These are phyloP conservation scores for Galago senegalensis DNA, from an alignment of 2,797 vertebrate genomes.

Conservation along the genomic window DNA sequence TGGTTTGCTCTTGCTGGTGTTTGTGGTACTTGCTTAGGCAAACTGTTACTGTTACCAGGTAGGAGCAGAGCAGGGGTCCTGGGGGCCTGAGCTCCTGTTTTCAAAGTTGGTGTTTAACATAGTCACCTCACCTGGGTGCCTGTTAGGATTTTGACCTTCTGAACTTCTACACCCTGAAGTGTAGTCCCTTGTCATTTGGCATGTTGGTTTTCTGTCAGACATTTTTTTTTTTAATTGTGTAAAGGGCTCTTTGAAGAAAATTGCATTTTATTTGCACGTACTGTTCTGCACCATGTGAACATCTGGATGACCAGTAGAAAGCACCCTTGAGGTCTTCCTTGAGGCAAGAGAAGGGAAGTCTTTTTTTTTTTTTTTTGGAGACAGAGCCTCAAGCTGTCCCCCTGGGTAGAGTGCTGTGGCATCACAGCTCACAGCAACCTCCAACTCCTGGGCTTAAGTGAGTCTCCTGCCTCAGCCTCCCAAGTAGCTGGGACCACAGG, in stretches of 20 bases:
- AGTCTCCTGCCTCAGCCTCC: too few relatives aligned
- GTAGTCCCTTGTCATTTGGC: background rate
- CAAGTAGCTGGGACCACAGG: too few relatives aligned
- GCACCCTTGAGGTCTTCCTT: background rate
- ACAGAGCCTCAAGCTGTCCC: too few relatives aligned
- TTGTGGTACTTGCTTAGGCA: too few relatives aligned
- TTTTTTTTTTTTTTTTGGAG: too few relatives aligned
- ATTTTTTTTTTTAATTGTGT: background rate
- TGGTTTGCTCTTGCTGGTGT: background rate
- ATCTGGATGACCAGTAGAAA: background rate
- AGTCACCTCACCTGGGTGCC: accelerated
- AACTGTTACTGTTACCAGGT: accelerated
- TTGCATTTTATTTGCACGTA: background rate
- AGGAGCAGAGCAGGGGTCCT: too few relatives aligned
- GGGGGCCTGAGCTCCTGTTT: accelerated
- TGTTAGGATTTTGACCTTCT: too few relatives aligned
- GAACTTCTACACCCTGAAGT: background rate
- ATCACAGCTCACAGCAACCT: too few relatives aligned
- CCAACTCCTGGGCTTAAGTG: too few relatives aligned
- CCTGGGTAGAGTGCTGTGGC: too few relatives aligned
- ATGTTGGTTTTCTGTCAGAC: background rate
- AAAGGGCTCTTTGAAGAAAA: background rate
- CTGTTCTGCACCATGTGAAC: background rate
- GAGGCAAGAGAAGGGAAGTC: background rate
- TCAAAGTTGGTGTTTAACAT: accelerated